These are phyloP conservation scores for Babyrousa celebensis DNA, from an alignment of 2,797 vertebrate species.

Conservation along the genomic window DNA sequence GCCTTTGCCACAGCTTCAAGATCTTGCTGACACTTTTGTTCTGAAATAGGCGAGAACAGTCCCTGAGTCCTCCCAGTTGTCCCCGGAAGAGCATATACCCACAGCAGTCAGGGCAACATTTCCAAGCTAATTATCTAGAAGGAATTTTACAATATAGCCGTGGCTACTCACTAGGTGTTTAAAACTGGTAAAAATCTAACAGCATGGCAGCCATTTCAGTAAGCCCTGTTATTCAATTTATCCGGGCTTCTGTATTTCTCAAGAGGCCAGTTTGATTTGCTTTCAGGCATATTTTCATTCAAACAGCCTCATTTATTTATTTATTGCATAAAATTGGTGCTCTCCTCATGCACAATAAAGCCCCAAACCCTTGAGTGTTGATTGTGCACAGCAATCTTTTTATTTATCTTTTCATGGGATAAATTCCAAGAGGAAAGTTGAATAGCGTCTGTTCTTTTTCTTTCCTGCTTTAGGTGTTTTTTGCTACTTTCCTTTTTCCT, in stretches of 20 bases:
- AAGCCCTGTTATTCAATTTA: constrained; percentile 83
- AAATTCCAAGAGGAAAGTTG: constrained; percentile 78
- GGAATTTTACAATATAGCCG: constrained; percentile 79
- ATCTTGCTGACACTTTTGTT: constrained; percentile 58
- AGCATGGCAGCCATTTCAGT: constrained; percentile 74
- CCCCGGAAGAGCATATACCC: constrained; percentile 72
- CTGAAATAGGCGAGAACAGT: constrained; percentile 1
- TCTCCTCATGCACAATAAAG: constrained; percentile 79
- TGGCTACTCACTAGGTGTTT: constrained; percentile 81
- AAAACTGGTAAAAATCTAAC: constrained; percentile 81
- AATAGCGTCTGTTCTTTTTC: constrained; percentile 55
- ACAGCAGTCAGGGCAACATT: constrained; percentile 68
- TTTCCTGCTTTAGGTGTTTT: constrained; percentile 30
- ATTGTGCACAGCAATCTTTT: constrained; percentile 65
- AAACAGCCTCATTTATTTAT: constrained; percentile 77
- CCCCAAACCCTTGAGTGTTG: constrained; percentile 60
- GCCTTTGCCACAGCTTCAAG: constrained; percentile 54
- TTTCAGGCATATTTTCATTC: constrained; percentile 70
- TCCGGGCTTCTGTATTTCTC: constrained; percentile 78
- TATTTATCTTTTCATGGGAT: constrained; percentile 71
- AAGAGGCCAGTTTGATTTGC: constrained; percentile 80
- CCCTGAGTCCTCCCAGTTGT: constrained; percentile 37
- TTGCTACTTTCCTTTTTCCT: constrained; percentile 46
- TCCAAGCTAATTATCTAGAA: constrained; percentile 83
- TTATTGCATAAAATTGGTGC: constrained; percentile 81